Evolutionary conservation across 2,113 vertebrate genomes (phyloP), one percentile per base, ranked within the genome.

Genomic region (Plecotus auritus): DNA sequence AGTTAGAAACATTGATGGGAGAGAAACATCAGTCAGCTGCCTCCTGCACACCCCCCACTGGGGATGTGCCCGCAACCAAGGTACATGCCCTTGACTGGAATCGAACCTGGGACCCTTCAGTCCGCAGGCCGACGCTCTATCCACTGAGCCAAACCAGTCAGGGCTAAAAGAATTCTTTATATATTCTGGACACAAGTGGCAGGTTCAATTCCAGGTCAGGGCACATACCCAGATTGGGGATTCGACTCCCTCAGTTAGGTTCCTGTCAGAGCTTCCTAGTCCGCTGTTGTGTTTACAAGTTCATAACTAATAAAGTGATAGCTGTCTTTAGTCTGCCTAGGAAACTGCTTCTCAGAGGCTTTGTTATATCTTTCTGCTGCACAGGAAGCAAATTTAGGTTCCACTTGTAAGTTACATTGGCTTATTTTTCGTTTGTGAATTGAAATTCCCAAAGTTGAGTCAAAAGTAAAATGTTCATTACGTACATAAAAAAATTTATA

Each of bases 341-440:
- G 45, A 91, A 88, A 81, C 32, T 67, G 10, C 18, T 35, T 86
- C 49, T 94, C 74, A 92, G 49, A 72, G 20, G 5, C 32, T 64
- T 77, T 78, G 32, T 85, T 87, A 7, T 59, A 49, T 77, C 40
- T 94, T 86, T 32, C 67, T 90, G 23, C 45, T 40, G 45, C n/a
- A 6, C 8, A 23, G 49, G 47, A 85, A 28, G 47, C 37, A 90
- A 92, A 80, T 86, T 80, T 90, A 84, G 61, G 13, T 77, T 26
- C 16, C 30, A 40, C 28, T 90, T 95, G 28, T 73, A 90, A 96
- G 16, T 90, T 88, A 45, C 42, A 54, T 80, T 84, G 67, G 83
- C 12, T 56, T 95, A 56, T 26, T 94, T 93, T 96, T 90, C 91
- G 5, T 73, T 30, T 77, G 4, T 67, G 35, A 59, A 61, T 83